Evolutionary conservation across 2,888 invertebrate genomes (phyloP).

Genomic region (Melanostoma mellinum): DNA sequence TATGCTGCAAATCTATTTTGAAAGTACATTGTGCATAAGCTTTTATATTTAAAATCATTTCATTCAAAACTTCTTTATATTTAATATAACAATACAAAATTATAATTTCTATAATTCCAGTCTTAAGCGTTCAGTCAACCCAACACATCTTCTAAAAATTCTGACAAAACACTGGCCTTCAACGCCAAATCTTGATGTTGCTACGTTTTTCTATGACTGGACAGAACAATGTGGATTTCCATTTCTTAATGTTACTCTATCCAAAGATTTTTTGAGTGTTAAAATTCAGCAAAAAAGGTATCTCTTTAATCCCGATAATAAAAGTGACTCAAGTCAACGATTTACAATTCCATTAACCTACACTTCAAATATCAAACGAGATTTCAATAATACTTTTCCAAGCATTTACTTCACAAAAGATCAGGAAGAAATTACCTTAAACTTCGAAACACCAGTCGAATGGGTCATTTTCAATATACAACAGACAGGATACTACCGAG

Average conservation of each 20-base stretch:
- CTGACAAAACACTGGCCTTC: conserved; percentile 80
- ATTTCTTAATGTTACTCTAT: conserved; percentile 83
- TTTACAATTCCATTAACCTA: conserved; percentile 79
- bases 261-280: conserved; percentile 40
- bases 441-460: conserved; percentile 67
- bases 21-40: neutral
- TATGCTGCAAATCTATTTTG: too few species aligned
- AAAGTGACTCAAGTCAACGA: conserved; percentile 72
- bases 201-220: conserved; percentile 84
- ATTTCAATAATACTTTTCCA: conserved; percentile 76
- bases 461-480: conserved; percentile 79
- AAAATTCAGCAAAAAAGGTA: conserved; percentile 76
- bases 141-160: conserved; percentile 83
- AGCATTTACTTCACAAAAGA: conserved; percentile 73
- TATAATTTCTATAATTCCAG: conserved; percentile 67
- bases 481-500: conserved; percentile 83
- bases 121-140: conserved; percentile 80
- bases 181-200: conserved; percentile 76
- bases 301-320: conserved; percentile 72
- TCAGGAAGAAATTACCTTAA: conserved; percentile 19
- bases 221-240: conserved; percentile 87
- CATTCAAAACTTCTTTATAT: too few species aligned
- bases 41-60: too few species aligned
- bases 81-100: neutral
- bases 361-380: conserved; percentile 74